Evolutionary conservation across 2,888 invertebrate genomes (phyloP).

Genomic region (Agriotes lineatus): DNA sequence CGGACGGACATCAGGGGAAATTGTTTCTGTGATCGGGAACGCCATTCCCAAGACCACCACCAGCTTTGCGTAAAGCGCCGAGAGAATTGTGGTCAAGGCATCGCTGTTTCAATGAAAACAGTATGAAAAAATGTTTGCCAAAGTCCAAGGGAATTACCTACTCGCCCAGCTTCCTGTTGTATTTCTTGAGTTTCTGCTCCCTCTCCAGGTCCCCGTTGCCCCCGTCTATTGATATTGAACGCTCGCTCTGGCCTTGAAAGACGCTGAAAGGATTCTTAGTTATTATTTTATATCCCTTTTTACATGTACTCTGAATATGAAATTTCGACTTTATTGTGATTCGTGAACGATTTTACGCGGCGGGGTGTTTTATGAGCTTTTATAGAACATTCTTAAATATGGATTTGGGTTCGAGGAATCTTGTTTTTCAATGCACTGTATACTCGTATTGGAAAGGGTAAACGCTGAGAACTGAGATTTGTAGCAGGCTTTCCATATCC

Average conservation of each 20-base stretch:
- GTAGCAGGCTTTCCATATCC: no score
- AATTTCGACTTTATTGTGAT: no score
- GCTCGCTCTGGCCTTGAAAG: constrained; percentile 52
- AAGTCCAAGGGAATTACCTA: constrained; percentile 58
- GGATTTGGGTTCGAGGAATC: no score
- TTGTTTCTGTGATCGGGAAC: constrained; percentile 88
- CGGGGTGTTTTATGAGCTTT: no score
- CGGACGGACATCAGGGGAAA: constrained; percentile 80
- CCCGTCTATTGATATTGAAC: constrained; percentile 44
- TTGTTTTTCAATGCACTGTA: no score
- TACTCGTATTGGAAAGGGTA: no score
- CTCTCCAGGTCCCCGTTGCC: constrained; percentile 41
- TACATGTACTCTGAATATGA: no score
- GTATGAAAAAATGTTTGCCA: constrained; percentile 13
- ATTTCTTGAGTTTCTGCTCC: constrained; percentile 60
- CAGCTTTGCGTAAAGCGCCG: constrained; percentile 87
- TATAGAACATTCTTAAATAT: no score
- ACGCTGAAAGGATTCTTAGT: constrained; percentile 45
- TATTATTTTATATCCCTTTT: background rate
- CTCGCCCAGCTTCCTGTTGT: constrained; percentile 67
- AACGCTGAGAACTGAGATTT: no score
- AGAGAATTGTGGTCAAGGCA: constrained; percentile 79
- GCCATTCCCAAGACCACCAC: constrained; percentile 87
- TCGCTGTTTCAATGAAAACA: constrained; percentile 68
- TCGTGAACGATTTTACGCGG: no score